Evolutionary conservation across 1,140 invertebrate genomes (phyloP).

Genomic region (Drosophila tani): DNA sequence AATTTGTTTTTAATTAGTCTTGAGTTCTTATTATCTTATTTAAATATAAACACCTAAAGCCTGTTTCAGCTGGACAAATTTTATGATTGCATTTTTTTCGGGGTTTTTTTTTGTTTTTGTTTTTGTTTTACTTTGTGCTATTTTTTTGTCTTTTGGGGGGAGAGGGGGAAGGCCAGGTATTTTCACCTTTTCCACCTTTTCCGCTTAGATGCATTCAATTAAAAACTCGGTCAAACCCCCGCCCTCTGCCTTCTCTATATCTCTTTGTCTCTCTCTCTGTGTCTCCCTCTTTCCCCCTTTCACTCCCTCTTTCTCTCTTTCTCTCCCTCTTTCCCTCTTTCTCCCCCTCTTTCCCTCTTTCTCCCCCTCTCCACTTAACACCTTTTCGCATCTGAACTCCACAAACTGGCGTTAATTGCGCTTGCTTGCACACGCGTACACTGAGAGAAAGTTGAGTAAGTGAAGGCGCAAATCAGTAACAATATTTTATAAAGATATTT

Average conservation of each 20-base stretch:
- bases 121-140: background rate
- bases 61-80: too few species aligned
- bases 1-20: background rate
- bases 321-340: background rate
- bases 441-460: constrained; percentile 3
- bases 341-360: background rate
- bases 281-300: background rate
- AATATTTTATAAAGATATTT: background rate
- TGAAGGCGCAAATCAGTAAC: too few species aligned
- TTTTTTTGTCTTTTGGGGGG: background rate
- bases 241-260: background rate
- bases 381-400: constrained; percentile 32
- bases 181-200: constrained; percentile 80
- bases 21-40: background rate
- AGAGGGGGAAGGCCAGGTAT: constrained; percentile 35
- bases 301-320: too few species aligned
- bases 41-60: too few species aligned
- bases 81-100: background rate
- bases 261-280: too few species aligned
- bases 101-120: background rate
- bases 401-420: constrained; percentile 61
- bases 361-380: constrained; percentile 21
- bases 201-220: constrained; percentile 77
- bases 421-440: constrained; percentile 48
- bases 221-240: constrained; percentile 66